Evolutionary conservation across 2,888 invertebrate species (phyloP).

Genomic region (Cosmia pyralina): DNA sequence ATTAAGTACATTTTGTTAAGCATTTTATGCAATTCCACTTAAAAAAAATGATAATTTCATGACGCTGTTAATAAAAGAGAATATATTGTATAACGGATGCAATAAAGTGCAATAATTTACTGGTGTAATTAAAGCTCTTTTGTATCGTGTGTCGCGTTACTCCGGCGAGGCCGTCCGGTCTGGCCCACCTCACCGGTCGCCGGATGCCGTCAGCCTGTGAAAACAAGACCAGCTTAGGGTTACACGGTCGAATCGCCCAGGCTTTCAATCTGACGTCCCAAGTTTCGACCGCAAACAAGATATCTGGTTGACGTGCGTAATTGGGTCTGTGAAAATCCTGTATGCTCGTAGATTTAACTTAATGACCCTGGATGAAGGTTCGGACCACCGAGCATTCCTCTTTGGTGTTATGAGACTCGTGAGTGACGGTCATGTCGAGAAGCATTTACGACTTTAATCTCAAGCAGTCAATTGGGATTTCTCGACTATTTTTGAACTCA

Average conservation of each 20-base stretch:
- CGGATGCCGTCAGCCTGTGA: constrained; percentile 58
- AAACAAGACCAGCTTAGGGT: constrained; percentile 56
- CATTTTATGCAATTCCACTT: constrained; percentile 16
- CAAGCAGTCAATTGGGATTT: background rate
- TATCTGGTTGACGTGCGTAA: constrained; percentile 36
- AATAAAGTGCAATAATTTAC: constrained; percentile 47
- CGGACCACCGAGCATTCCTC: constrained; percentile 5
- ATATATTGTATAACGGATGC: constrained; percentile 38
- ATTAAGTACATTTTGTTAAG: constrained; percentile 12
- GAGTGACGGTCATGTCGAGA: background rate
- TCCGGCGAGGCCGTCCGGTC: constrained; percentile 33
- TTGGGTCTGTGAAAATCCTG: constrained; percentile 65
- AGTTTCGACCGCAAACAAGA: constrained; percentile 59
- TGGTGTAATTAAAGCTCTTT: constrained; percentile 54
- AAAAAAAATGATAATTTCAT: constrained; percentile 30
- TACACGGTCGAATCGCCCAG: constrained; percentile 48
- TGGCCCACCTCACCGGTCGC: constrained; percentile 54
- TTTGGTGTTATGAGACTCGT: constrained; percentile 4
- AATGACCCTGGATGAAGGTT: background rate
- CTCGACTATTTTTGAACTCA: background rate
- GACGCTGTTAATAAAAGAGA: constrained; percentile 31
- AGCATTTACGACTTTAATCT: background rate
- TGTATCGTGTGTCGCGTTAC: constrained; percentile 47
- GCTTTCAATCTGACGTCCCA: constrained; percentile 55
- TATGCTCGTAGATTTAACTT: constrained; percentile 30